Percentiles rank a stretch among this genome's conserved stretches.
Evolutionary conservation across 2,113 vertebrate genomes (phyloP).

Genomic region (Emydura subglobosa): DNA sequence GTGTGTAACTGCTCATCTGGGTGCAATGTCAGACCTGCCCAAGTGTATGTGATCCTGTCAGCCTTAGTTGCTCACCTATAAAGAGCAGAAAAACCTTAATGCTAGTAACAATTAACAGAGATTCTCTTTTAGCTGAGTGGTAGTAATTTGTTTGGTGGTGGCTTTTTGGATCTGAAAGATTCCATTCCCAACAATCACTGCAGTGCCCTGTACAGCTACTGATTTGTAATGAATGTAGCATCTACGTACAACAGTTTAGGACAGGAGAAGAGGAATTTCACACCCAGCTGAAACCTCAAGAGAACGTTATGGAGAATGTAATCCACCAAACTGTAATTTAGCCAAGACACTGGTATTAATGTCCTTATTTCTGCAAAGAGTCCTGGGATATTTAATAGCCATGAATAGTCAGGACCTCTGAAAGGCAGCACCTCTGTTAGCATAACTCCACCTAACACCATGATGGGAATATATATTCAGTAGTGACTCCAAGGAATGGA

Average conservation of each 20-base stretch:
- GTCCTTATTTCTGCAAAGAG: not conserved
- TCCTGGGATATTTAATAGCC: fast-evolving
- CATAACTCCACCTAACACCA: not conserved
- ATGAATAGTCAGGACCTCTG: not conserved
- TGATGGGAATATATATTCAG: not conserved
- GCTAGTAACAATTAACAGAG: not conserved
- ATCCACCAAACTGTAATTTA: not conserved
- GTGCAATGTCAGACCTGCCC: not conserved
- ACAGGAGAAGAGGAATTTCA: not conserved
- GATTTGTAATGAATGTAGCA: not conserved
- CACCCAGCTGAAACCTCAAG: not conserved
- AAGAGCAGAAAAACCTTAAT: not conserved
- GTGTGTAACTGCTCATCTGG: not conserved
- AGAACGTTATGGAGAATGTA: not conserved
- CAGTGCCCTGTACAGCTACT: not conserved
- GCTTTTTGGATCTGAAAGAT: not conserved
- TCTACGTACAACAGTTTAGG: not conserved
- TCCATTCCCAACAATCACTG: not conserved
- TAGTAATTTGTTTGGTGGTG: not conserved
- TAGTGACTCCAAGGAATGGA: fast-evolving
- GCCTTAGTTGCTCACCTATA: not conserved
- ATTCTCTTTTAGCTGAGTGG: not conserved
- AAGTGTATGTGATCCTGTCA: not conserved
- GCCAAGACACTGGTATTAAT: not conserved
- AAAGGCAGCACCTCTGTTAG: fast-evolving